Base-by-base conservation (phyloP, 2,797 vertebrate species). In the Leptoclinus maculatus region DNA sequence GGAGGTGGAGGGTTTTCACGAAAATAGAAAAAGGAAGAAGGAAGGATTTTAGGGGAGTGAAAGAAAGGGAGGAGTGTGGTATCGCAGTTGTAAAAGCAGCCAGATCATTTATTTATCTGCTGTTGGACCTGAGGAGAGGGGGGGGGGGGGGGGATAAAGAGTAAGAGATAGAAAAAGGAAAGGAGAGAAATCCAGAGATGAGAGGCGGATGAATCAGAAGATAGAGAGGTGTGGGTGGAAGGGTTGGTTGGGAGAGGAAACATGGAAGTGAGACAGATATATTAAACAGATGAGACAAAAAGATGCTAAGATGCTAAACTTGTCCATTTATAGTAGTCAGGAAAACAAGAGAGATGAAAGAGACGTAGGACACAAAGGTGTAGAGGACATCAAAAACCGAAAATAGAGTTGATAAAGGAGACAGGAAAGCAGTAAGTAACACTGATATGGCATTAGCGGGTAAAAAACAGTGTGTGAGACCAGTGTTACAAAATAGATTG, bases 81-180 rank as follows among this genome's bases (percentile, higher is more conserved):
- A 85, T 91, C 32, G 21, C 74, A 76, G 87, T 78, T 91, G 88
- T 85, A 88, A 93, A 90, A 82, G 77, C 80, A 71, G 85, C 47
- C 76, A 54, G 82, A 90, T 92, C 59, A 90, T 92, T 89, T 92
- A 92, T 92, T 93, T 66, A 92, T 93, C 66, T 83, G 84, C 76
- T 82, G 78, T 80, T 87, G 76, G 85, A 82, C 82, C 78, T 71
- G 79, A 80, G 56, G 82, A 57, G 54, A 29, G 27, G 27, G 27
- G 27, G 27, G 27, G 27, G 27, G 23, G 53, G 11, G 53, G 64
- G 47, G 38, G 75, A 77, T 74, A 57, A 2, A 68, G 79, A 70
- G 56, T 45, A 27, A 39, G 68, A 68, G 59, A 67, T 8, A 29
- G 27, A 63, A 76, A 34, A 63, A 38, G 25, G 63, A 27, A 77